Evolutionary conservation across 2,888 invertebrate species (phyloP).

Genomic region (Meteorus colon): DNA sequence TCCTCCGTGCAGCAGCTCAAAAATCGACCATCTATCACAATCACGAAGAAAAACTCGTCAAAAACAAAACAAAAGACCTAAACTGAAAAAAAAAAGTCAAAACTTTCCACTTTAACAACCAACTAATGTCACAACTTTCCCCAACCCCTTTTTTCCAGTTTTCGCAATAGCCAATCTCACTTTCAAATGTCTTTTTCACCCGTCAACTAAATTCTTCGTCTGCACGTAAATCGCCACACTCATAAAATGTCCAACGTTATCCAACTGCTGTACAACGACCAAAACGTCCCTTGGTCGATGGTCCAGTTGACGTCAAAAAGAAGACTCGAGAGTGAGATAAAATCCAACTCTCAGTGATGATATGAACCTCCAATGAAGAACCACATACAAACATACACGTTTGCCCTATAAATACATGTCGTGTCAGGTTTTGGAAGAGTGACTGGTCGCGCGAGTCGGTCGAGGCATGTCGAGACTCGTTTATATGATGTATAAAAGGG

Average conservation of each 20-base stretch:
- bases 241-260: conserved; percentile 30
- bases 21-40: conserved; percentile 62
- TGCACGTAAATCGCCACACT: conserved; percentile 45
- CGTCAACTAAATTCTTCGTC: conserved; percentile 45
- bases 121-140: not conserved
- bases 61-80: not conserved
- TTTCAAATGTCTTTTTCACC: conserved; percentile 54
- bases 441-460: conserved; percentile 33
- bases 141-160: not conserved
- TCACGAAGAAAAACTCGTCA: not conserved
- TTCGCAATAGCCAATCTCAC: not conserved
- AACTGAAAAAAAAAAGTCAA: not conserved
- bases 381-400: not conserved
- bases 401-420: conserved; percentile 16
- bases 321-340: conserved; percentile 29
- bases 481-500: conserved; percentile 16
- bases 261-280: not conserved
- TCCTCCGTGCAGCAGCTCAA: conserved; percentile 75
- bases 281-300: conserved; percentile 21
- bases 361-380: not conserved
- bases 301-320: conserved; percentile 38
- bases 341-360: not conserved
- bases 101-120: not conserved
- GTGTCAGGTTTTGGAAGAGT: conserved; percentile 37
- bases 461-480: conserved; percentile 35